Base-by-base conservation (phyloP, 2,113 vertebrate species). In the Elgaria multicarinata region DNA sequence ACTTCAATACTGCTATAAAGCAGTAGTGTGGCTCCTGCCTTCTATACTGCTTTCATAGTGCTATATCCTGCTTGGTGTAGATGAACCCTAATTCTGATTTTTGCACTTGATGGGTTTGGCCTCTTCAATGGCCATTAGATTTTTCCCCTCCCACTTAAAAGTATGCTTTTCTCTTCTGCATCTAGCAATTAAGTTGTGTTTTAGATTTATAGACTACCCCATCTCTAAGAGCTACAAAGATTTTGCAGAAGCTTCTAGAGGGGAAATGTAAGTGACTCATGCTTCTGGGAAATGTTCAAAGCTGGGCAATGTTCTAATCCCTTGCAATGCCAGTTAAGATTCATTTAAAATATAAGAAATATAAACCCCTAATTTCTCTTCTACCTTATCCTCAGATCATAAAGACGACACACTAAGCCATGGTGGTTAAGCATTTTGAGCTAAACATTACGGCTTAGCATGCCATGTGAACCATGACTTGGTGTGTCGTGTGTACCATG, bases 11-110 rank as follows among this genome's bases (percentile, higher is more conserved):
- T n/a, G n/a, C n/a, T n/a, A n/a, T n/a, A n/a, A n/a, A n/a, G n/a
- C n/a, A n/a, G n/a, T n/a, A n/a, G n/a, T n/a, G n/a, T n/a, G n/a
- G n/a, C n/a, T n/a, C n/a, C n/a, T n/a, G n/a, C n/a, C n/a, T n/a
- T n/a, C n/a, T n/a, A n/a, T n/a, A n/a, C n/a, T n/a, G n/a, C n/a
- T n/a, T n/a, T n/a, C n/a, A n/a, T n/a, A n/a, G n/a, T n/a, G n/a
- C n/a, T n/a, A n/a, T n/a, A n/a, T n/a, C n/a, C n/a, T n/a, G n/a
- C n/a, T n/a, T n/a, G n/a, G n/a, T n/a, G n/a, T n/a, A n/a, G 69
- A 82, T 31, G 10, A 76, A 85, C 31, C 89, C n/a, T 42, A 1
- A 58, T 92, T 91, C 88, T 90, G 89, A 14, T 89, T 7, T 31
- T 39, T 22, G 0, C 1, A 5, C n/a, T 83, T 8, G 0, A 5